Evolutionary conservation across 2,797 vertebrate genomes (phyloP).

Genomic region (Falco naumanni): DNA sequence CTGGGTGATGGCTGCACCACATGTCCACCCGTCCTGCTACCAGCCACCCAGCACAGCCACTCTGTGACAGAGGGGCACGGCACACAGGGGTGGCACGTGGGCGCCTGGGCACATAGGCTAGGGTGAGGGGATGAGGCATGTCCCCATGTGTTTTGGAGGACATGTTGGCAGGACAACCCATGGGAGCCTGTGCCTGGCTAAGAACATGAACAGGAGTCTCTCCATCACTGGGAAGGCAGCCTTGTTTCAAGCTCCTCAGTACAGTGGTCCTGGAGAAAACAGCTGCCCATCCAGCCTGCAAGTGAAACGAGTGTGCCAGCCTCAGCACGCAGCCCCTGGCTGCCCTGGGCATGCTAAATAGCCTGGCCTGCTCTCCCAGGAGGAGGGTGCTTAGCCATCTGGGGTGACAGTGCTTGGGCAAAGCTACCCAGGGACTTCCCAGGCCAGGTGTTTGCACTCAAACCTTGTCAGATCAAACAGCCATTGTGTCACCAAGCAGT

Average conservation of each 20-base stretch:
- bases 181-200: background rate
- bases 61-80: background rate
- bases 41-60: background rate
- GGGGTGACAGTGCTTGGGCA: background rate
- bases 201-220: background rate
- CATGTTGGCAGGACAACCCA: background rate
- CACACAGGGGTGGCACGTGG: background rate
- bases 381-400: background rate
- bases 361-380: background rate
- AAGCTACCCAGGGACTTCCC: background rate
- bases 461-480: background rate
- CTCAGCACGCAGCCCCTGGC: background rate
- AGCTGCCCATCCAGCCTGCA: background rate
- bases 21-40: background rate
- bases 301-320: background rate
- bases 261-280: background rate
- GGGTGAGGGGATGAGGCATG: background rate
- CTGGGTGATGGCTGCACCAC: background rate
- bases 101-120: background rate
- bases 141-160: background rate
- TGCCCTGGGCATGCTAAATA: background rate
- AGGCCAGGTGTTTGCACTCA: rapidly evolving
- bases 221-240: background rate
- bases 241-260: background rate
- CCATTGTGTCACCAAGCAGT: background rate